These are phyloP conservation scores for Acrocephalus arundinaceus DNA, from an alignment of 2,113 vertebrate genomes.

Conservation along the genomic window DNA sequence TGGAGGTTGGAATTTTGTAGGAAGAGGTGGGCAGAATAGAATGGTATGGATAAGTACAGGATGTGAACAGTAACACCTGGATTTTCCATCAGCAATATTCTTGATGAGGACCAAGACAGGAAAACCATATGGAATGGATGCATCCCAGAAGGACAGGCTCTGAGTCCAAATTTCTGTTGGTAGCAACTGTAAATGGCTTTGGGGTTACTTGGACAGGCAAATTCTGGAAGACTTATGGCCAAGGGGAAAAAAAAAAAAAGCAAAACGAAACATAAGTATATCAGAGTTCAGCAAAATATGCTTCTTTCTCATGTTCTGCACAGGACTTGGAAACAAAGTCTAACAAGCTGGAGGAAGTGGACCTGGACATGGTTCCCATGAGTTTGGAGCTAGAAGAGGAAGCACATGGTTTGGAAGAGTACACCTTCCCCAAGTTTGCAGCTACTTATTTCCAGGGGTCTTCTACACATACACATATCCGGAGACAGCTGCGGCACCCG, in stretches of 20 bases:
- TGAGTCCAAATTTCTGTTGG: background rate
- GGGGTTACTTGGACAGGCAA: background rate
- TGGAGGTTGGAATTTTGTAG: background rate
- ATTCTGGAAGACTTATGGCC: background rate
- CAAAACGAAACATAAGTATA: background rate
- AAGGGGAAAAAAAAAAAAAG: accelerated
- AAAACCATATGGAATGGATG: background rate
- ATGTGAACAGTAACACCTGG: background rate
- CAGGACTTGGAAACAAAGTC: constrained; percentile 83
- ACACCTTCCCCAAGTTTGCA: constrained; percentile 92
- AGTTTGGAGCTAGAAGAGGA: constrained; percentile 78
- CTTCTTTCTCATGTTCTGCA: background rate
- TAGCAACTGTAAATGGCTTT: background rate
- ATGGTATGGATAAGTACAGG: background rate
- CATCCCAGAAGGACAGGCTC: background rate
- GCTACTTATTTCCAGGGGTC: constrained; percentile 93
- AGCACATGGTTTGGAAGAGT: constrained; percentile 80
- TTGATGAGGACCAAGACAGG: background rate
- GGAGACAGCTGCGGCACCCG: constrained; percentile 80
- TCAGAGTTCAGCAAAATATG: background rate
- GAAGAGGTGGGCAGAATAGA: background rate
- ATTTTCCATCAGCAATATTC: background rate
- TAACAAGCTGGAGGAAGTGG: constrained; percentile 77
- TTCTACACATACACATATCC: constrained; percentile 80
- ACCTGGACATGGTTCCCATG: constrained; percentile 85